Evolutionary conservation across 2,113 vertebrate species (phyloP).

Genomic region (Python bivittatus): DNA sequence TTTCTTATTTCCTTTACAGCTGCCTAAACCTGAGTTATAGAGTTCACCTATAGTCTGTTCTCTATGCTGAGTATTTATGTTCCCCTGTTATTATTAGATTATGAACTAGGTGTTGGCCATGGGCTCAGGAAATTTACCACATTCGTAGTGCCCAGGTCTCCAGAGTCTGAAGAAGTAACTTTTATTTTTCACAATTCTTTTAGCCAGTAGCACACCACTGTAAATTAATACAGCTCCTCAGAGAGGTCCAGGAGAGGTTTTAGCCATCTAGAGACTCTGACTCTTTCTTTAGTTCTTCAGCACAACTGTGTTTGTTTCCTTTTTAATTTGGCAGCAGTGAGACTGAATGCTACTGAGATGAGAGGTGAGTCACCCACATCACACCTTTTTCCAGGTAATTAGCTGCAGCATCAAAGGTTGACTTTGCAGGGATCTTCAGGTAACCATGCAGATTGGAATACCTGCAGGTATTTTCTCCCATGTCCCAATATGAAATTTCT

Average conservation of each 20-base stretch:
- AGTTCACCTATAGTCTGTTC: not conserved
- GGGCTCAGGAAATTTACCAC: not conserved
- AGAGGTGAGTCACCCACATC: constrained; percentile 49
- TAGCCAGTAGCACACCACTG: constrained; percentile 22
- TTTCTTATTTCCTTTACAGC: not conserved
- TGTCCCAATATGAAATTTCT: constrained; percentile 32
- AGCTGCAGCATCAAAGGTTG: constrained; percentile 50
- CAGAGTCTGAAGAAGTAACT: constrained; percentile 5
- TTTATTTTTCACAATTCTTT: constrained; percentile 43
- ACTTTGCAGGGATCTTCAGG: constrained; percentile 38
- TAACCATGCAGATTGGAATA: constrained; percentile 34
- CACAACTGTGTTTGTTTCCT: constrained; percentile 56
- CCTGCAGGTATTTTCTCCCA: constrained; percentile 4
- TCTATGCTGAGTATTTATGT: not conserved
- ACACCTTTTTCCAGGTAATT: constrained; percentile 58
- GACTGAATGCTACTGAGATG: constrained; percentile 55
- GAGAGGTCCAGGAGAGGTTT: constrained; percentile 45
- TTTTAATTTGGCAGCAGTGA: constrained; percentile 44
- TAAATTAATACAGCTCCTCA: constrained; percentile 52
- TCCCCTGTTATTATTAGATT: constrained; percentile 15
- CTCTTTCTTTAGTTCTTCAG: constrained; percentile 32
- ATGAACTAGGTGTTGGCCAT: not conserved
- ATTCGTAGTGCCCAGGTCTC: not conserved
- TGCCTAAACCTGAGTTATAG: not conserved
- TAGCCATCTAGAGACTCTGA: not conserved